Conservation (phyloP, 1,140 invertebrate species). For the Paramacrobiotus metropolitanus region DNA sequence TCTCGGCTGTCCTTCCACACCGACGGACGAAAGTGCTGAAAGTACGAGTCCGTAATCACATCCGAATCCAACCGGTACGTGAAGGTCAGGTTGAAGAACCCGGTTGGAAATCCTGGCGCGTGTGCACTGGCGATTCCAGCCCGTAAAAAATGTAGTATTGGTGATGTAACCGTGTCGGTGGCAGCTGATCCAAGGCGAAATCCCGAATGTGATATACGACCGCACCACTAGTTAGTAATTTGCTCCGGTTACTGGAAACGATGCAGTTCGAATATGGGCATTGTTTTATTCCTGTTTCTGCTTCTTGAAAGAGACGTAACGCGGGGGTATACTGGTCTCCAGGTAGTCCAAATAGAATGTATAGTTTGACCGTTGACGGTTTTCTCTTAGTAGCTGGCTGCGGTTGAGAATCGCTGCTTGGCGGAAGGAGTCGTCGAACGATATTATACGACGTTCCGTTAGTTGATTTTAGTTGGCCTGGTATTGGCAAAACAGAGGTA, state of each 20-base stretch:
- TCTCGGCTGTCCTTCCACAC: not conserved
- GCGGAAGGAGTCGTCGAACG: no score
- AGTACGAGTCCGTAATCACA: not conserved
- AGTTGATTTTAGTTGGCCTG: no score
- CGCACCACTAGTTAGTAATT: not conserved
- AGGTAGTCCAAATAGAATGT: no score
- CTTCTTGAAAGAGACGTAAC: not conserved
- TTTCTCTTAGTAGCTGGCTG: no score
- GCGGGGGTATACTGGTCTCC: no score
- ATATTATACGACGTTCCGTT: no score
- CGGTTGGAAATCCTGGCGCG: not conserved
- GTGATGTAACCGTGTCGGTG: not conserved
- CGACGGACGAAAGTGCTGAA: not conserved
- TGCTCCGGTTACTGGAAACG: not conserved
- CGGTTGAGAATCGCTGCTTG: no score
- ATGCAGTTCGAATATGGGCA: not conserved
- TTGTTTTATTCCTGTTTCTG: not conserved
- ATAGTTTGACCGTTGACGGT: no score
- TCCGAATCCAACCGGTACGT: not conserved
- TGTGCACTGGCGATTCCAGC: not conserved
- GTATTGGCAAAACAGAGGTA: no score
- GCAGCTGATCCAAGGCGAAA: no score
- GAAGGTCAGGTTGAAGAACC: slow-evolving; percentile 3
- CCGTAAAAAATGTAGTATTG: not conserved
- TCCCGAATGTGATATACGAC: not conserved